A percentile compares a stretch with the other conserved stretches of the same genome.
These are phyloP conservation scores for Enteromius paludinosus DNA, from an alignment of 2,797 vertebrate genomes.

Conservation along the genomic window DNA sequence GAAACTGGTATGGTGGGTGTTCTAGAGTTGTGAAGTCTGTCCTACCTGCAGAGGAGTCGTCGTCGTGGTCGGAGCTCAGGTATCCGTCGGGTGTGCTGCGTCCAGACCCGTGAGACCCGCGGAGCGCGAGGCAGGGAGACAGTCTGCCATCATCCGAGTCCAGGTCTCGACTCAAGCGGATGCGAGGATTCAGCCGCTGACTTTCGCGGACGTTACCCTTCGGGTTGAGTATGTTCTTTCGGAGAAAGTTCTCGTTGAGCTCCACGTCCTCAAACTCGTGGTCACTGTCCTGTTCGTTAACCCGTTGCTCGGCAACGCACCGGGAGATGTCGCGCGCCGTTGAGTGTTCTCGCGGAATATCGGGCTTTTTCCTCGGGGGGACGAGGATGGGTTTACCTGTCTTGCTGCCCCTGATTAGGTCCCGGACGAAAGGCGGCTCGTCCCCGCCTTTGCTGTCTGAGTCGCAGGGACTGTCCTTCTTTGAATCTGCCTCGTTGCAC, in stretches of 20 bases:
- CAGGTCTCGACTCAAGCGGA: conserved; percentile 75
- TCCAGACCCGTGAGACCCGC: conserved; percentile 71
- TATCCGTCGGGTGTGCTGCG: conserved; percentile 88
- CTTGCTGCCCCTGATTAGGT: conserved; percentile 66
- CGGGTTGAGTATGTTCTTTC: conserved; percentile 78
- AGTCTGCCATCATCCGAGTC: conserved; percentile 80
- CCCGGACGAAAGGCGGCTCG: conserved; percentile 61
- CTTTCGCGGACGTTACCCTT: conserved; percentile 57
- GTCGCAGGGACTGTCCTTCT: neutral
- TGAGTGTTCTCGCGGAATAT: conserved; percentile 33
- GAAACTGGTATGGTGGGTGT: neutral
- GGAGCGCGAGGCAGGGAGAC: conserved; percentile 71
- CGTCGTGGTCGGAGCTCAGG: conserved; percentile 90
- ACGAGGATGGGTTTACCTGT: conserved; percentile 74
- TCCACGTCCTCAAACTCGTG: conserved; percentile 83
- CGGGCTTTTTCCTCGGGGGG: conserved; percentile 67
- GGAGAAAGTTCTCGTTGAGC: conserved; percentile 83
- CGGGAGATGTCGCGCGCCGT: conserved; percentile 19
- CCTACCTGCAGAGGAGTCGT: conserved; percentile 84
- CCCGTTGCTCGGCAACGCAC: conserved; percentile 50
- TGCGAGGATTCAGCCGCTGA: conserved; percentile 59
- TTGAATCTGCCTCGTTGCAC: conserved; percentile 44
- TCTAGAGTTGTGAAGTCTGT: neutral
- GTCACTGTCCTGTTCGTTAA: conserved; percentile 74
- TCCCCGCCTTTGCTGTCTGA: conserved; percentile 47